Conservation (phyloP, 1,140 invertebrate genomes). For the Yoshiicerus persimilis region DNA sequence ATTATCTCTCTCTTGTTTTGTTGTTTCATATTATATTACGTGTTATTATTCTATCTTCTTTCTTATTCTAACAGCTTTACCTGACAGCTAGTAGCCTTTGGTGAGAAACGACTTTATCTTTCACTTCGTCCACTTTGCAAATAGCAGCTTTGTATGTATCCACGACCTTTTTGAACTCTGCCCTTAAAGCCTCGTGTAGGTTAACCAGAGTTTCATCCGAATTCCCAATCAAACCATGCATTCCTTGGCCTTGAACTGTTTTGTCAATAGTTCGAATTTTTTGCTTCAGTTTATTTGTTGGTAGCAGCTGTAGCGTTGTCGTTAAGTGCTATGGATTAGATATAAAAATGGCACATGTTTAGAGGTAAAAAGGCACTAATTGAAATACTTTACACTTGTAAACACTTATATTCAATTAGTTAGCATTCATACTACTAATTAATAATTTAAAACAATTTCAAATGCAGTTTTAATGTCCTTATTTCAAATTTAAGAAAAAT, state of each 20-base stretch:
- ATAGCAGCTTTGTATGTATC: constrained; percentile 84
- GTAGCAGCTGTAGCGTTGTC: not conserved
- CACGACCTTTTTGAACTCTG: constrained; percentile 78
- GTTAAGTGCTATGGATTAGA: not conserved
- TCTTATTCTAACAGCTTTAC: constrained; percentile 51
- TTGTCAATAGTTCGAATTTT: constrained; percentile 12
- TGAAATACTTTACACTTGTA: not conserved
- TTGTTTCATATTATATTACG: not conserved
- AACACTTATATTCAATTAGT: not conserved
- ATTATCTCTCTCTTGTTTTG: not conserved
- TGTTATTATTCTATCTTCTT: not conserved
- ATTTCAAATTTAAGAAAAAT: not conserved
- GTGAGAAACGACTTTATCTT: constrained; percentile 63
- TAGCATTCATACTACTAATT: too few species aligned
- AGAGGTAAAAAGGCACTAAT: not conserved
- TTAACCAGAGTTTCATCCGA: constrained; percentile 62
- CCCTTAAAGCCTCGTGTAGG: constrained; percentile 66
- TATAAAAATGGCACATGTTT: too few species aligned
- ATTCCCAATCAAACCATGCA: constrained; percentile 74
- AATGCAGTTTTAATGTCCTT: not conserved
- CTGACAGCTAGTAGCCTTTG: constrained; percentile 81
- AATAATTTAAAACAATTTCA: not conserved
- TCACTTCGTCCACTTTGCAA: not conserved
- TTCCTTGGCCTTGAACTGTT: constrained; percentile 2
- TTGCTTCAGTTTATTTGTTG: not conserved